Conservation (phyloP, 2,797 vertebrate species). For the Siniperca undulata region DNA sequence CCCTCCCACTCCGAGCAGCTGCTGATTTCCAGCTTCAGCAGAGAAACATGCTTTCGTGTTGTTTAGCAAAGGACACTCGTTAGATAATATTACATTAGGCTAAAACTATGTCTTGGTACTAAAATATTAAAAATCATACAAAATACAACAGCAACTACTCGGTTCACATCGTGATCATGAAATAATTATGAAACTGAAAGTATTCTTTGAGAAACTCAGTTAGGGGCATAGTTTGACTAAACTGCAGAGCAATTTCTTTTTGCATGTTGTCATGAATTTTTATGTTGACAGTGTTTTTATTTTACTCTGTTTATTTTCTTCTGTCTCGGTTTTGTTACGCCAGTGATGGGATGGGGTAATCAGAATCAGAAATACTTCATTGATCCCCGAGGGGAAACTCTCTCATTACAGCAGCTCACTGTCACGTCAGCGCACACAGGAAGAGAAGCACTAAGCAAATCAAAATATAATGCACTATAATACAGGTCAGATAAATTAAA, state of each 20-base stretch:
- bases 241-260: neutral
- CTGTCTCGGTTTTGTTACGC: no score
- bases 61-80: neutral
- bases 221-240: neutral
- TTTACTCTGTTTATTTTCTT: no score
- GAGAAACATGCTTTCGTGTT: neutral
- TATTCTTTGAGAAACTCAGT: neutral
- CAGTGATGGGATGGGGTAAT: no score
- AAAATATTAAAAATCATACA: neutral
- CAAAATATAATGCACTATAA: no score
- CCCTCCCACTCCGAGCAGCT: neutral
- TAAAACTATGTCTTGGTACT: no score
- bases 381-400: no score
- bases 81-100: neutral
- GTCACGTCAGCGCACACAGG: no score
- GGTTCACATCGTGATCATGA: neutral
- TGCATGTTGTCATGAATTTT: neutral
- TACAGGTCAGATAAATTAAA: no score
- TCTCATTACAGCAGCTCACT: no score
- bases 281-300: no score
- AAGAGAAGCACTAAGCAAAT: no score
- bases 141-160: neutral
- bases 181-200: neutral
- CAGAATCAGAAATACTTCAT: no score
- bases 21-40: neutral